Evolutionary conservation across 2,797 vertebrate species (phyloP), one percentile per base, ranked within the genome.

Genomic region (Anomalospiza imberbis): DNA sequence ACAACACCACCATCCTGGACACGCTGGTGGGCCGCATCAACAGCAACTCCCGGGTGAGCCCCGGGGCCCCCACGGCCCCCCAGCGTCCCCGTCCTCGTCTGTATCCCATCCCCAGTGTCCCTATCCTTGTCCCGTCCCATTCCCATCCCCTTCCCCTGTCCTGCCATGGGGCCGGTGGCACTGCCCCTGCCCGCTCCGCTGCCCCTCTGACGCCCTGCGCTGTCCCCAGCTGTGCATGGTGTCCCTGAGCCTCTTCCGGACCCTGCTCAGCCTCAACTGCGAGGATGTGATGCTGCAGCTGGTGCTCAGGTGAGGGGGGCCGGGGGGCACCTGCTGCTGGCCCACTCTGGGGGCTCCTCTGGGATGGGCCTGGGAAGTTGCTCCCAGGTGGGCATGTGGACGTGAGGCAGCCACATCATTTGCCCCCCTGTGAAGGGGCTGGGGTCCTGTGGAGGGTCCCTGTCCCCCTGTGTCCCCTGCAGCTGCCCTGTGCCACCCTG

Each of bases 211-310:
- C 0, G 3, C 24, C 15, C 2, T 0, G 2, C 6, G 0, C 54
- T 36, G 62, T 87, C 61, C 44, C 31, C 96, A 98, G 97, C 97
- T 98, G 84, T 99, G 99, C 97, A 99, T 99, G 99, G 99, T 99
- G 38, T 99, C 99, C 4, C 96, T 99, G 95, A 99, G 99, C 97
- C 98, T 99, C 91, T 99, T 99, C 98, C 98, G 98, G 97, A 99
- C 99, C 66, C 98, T 99, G 72, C 98, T 99, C 91, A 98, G 98
- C 91, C 98, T 99, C 95, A 99, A 99, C 98, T 99, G 99, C 74
- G 99, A 99, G 97, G 99, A 99, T 29, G 97, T 99, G 95, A 98
- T 99, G 98, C 98, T 99, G 92, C 99, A 99, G 98, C 98, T 99
- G 60, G 98, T 99, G 98, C 99, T 99, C 98, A 99, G 99, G 99